A percentile compares a stretch with the other conserved stretches of the same genome.
Conservation (phyloP, 2,888 invertebrate genomes). For the Stenurella melanura region DNA sequence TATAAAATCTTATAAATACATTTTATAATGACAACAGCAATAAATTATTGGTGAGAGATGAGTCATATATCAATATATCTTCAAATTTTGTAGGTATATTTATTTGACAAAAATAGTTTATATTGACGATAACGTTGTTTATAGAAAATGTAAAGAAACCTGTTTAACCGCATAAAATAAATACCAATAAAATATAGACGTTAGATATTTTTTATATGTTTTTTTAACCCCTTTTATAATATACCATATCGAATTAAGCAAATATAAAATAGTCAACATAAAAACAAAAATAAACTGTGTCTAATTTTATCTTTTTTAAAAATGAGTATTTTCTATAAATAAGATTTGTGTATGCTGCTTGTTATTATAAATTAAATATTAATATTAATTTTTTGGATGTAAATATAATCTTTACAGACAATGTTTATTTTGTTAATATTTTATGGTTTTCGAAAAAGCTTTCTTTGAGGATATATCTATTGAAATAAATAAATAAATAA, state of each 20-base stretch:
- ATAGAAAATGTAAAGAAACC: not conserved
- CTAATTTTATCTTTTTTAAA: slow-evolving; percentile 24
- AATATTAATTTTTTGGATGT: slow-evolving; percentile 36
- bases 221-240: slow-evolving; percentile 15
- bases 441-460: slow-evolving; percentile 30
- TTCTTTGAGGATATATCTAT: slow-evolving; percentile 33
- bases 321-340: slow-evolving; percentile 27
- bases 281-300: slow-evolving; percentile 16
- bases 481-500: slow-evolving; percentile 27
- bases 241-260: not conserved
- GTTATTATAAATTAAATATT: slow-evolving; percentile 43
- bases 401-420: slow-evolving; percentile 31
- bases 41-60: not conserved
- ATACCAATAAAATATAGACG: not conserved
- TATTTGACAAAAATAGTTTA: slow-evolving; percentile 1
- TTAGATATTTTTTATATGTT: slow-evolving; percentile 9
- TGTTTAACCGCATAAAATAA: not conserved
- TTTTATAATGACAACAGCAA: not conserved
- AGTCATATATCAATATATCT: not conserved
- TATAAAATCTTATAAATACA: too few relatives aligned
- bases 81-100: not conserved
- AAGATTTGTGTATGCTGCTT: slow-evolving; percentile 26
- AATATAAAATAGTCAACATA: slow-evolving; percentile 12
- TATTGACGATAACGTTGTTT: not conserved
- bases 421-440: slow-evolving; percentile 30